A percentile compares a stretch with the other conserved stretches of the same genome.
Conservation (phyloP, 2,797 vertebrate genomes). For the Dendrocincla tyrannina region DNA sequence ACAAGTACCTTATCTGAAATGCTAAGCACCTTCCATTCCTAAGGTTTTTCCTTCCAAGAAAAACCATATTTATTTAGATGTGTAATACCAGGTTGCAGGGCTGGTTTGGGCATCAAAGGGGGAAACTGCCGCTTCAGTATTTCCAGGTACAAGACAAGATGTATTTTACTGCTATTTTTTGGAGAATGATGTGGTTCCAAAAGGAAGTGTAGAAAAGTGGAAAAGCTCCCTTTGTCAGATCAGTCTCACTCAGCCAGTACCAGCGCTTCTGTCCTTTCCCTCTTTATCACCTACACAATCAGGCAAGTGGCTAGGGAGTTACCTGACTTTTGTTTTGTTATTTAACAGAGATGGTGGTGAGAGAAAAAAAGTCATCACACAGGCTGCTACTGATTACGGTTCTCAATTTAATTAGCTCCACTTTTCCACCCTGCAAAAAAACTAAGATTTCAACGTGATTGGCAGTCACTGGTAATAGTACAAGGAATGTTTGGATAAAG, state of each 20-base stretch:
- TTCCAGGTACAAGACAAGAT: neutral
- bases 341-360: too few relatives aligned
- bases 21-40: neutral
- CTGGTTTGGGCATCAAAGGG: neutral
- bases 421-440: neutral
- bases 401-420: neutral
- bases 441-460: fast-evolving
- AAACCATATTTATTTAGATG: neutral
- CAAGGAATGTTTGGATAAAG: neutral
- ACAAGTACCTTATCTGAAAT: neutral
- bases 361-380: fast-evolving
- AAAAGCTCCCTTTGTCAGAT: neutral
- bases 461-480: neutral
- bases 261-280: neutral
- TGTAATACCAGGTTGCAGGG: neutral
- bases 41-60: neutral
- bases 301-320: neutral
- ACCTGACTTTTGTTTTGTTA: neutral
- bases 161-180: neutral
- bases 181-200: neutral
- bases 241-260: neutral
- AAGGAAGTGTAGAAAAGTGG: neutral
- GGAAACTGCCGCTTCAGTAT: neutral
- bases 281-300: neutral
- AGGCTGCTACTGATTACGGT: neutral